phyloP scores from a whole-genome alignment of 2,797 vertebrate species.

The Acanthornis magna region DNA sequence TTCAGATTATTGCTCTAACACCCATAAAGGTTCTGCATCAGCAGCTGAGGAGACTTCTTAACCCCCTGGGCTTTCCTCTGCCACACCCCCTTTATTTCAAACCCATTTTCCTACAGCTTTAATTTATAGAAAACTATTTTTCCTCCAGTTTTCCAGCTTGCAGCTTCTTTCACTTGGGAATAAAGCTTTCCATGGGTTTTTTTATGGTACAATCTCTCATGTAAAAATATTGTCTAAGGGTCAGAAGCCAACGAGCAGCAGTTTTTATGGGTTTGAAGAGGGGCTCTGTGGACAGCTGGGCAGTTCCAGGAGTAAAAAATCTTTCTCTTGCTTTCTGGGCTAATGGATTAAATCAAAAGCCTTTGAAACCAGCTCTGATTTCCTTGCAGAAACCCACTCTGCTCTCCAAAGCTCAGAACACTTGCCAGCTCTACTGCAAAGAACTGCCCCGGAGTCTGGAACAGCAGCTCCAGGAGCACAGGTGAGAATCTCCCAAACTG shows the following conservation, averaged over 20 bases:
- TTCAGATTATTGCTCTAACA: background rate
- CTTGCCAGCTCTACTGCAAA: slow-evolving; percentile 94
- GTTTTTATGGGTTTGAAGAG: background rate
- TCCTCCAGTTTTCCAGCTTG: background rate
- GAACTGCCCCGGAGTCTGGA: slow-evolving; percentile 92
- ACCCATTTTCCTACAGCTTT: background rate
- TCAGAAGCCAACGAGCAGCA: background rate
- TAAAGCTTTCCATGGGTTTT: background rate
- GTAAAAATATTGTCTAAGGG: background rate
- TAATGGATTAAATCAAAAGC: background rate
- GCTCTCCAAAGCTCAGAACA: slow-evolving; percentile 85
- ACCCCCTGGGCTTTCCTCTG: background rate
- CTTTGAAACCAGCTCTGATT: background rate
- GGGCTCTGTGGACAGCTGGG: background rate
- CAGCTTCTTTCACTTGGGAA: background rate
- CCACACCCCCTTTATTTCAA: background rate
- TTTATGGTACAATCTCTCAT: background rate
- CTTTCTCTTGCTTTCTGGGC: background rate
- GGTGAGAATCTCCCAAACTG: slow-evolving; percentile 72
- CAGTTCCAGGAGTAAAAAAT: background rate
- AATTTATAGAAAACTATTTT: background rate
- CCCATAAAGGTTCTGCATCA: background rate
- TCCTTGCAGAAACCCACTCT: slow-evolving; percentile 82
- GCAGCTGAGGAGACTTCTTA: background rate
- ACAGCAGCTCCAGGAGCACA: slow-evolving; percentile 97